Base-by-base conservation (phyloP, 2,888 invertebrate genomes). In the Dolichopus griseipennis region DNA sequence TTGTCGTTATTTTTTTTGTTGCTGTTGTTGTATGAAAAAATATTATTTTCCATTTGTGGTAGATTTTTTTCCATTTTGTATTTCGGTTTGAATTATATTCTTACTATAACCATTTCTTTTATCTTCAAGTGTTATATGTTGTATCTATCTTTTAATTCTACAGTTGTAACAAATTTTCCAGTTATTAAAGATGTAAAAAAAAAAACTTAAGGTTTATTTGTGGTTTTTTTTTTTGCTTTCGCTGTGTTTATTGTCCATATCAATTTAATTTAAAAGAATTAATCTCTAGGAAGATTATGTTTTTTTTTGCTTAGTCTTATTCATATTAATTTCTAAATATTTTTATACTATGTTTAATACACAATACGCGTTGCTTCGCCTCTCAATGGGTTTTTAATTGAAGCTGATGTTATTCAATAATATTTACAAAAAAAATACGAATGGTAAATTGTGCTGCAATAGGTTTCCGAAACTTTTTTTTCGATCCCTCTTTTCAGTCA, bases 241-340 rank as follows among this genome's bases (percentile, higher is more conserved):
- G n/a, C n/a, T 52, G 52, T 52, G 52, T 52, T 52, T 52, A 52
- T 52, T 52, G 52, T 52, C 52, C 52, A 52, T 52, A 52, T 52
- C 52, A 52, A 52, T 52, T 52, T 52, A 52, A 52, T 52, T 52
- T 52, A 12, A 15, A 52, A 52, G 52, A 52, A 52, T 52, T 52
- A 52, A 52, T 52, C 52, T 52, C 6, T 52, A 6, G 15, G 18
- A 52, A 52, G 52, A 7, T 37, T 37, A 34, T 34, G n/a, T 27
- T 27, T 27, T 27, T 27, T 27, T 27, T 27, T 27, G 5, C 27
- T 27, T 27, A 2, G 2, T 27, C 5, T 2, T 27, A 27, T 27
- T 27, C 27, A 27, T 27, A 27, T 27, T 27, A 27, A 27, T 27
- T 27, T 27, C 27, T 27, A 27, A 2, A 27, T 27, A 27, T 27